Base-by-base conservation (phyloP, 2,113 vertebrate species). In the Menidia beryllina region DNA sequence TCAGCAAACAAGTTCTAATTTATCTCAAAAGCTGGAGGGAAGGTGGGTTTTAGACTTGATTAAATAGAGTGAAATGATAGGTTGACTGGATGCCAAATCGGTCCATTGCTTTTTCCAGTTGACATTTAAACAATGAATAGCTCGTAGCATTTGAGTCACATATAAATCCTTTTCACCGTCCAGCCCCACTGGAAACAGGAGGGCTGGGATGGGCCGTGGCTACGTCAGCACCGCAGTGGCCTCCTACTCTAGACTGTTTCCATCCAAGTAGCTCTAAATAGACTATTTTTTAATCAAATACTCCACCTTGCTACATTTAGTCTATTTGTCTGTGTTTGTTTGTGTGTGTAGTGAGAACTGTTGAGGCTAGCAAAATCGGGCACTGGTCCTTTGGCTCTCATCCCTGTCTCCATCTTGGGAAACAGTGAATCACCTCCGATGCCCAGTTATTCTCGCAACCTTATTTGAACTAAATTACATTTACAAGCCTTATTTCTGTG, bases 211-310 rank as follows among this genome's bases (percentile, higher is more conserved):
- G 48, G 60, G 72, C 58, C 49, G 0, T 36, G 13, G 70, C 72
- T 76, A 67, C 67, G 70, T 67, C 75, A 83, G 86, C 82, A 80
- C 11, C 4, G 51, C 30, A 72, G 72, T 68, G 51, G 48, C 43
- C 55, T 72, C 39, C 56, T 23, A 65, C 56, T 58, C 27, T 39
- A 10, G 43, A 25, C 50, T 43, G 24, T 83, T 86, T 90, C 83
- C 80, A 81, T 60, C n/a, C 7, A 34, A 73, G 50, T 19, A 13
- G 60, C 59, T 57, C 52, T n/a, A 65, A 74, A 81, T 20, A 63
- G 45, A 53, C 57, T 81, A 86, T 75, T 77, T 75, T 36, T 48
- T 55, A 66, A 55, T 7, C 2, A 4, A 62, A 75, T 36, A n/a
- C 72, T 58, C 55, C 59, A 50, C 55, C 68, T 58, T 39, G 24